Evolutionary conservation across 2,797 vertebrate species (phyloP).

Genomic region (Aselliscus stoliczkanus): DNA sequence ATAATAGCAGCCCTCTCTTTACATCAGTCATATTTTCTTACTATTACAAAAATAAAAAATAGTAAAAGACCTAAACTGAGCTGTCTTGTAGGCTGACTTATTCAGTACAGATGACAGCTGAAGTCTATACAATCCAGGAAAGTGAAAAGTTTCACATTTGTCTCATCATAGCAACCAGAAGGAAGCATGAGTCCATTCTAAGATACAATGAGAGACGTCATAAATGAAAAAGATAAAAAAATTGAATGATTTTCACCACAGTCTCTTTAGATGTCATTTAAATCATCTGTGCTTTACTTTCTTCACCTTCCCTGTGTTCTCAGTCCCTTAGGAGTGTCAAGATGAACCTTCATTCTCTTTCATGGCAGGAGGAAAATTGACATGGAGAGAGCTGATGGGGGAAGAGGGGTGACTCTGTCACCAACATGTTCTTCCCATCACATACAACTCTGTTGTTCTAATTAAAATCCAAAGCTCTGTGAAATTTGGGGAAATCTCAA

Average conservation of each 20-base stretch:
- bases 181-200: background rate
- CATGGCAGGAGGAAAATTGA: background rate
- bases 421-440: background rate
- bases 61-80: conserved; percentile 2
- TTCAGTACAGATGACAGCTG: conserved; percentile 28
- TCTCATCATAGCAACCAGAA: conserved; percentile 42
- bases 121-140: conserved; percentile 22
- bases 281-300: background rate
- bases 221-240: background rate
- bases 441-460: background rate
- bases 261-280: background rate
- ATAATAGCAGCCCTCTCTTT: background rate
- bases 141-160: conserved; percentile 27
- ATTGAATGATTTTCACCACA: background rate
- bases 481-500: background rate
- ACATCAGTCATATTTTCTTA: background rate
- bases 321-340: background rate
- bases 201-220: background rate
- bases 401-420: background rate
- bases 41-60: conserved; percentile 32
- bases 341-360: background rate
- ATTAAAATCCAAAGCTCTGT: background rate
- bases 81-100: conserved; percentile 25
- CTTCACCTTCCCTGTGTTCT: background rate
- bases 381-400: background rate